Evolutionary conservation across 2,113 vertebrate genomes (phyloP).

Genomic region (Dinomys branickii): DNA sequence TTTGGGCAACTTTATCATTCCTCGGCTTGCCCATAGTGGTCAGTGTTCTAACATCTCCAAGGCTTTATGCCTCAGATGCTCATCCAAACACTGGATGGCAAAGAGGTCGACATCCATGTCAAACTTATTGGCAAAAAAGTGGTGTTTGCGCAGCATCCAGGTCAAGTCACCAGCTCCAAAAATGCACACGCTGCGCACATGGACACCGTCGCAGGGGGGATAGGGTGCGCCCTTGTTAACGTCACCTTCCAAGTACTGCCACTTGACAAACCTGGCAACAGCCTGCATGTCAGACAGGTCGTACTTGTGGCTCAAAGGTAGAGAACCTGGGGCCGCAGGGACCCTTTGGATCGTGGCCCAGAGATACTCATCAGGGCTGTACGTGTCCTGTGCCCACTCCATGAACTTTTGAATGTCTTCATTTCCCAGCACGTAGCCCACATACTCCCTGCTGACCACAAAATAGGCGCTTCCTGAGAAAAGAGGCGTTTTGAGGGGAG

Average conservation of each 20-base stretch:
- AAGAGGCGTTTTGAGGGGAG: constrained; percentile 89
- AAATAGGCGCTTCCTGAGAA: constrained; percentile 94
- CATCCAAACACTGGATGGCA: constrained; percentile 92
- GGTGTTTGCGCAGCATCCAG: constrained; percentile 90
- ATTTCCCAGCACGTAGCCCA: constrained; percentile 87
- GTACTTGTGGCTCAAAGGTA: constrained; percentile 87
- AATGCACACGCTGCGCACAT: constrained; percentile 90
- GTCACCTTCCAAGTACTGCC: constrained; percentile 90
- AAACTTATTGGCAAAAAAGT: constrained; percentile 96
- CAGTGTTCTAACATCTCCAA: constrained; percentile 81
- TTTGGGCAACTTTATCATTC: neutral
- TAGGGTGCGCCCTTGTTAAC: constrained; percentile 87
- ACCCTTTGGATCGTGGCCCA: constrained; percentile 96
- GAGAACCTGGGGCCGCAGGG: constrained; percentile 89
- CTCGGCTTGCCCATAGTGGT: neutral
- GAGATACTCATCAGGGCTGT: constrained; percentile 93
- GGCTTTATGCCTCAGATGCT: constrained; percentile 90
- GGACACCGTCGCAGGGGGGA: constrained; percentile 88
- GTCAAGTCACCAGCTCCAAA: constrained; percentile 92
- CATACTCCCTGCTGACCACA: constrained; percentile 88
- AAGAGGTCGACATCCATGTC: constrained; percentile 89
- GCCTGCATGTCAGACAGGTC: constrained; percentile 92
- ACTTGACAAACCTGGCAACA: constrained; percentile 92
- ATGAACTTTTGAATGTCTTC: constrained; percentile 86
- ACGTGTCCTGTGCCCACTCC: constrained; percentile 93